Conservation (phyloP, 2,113 vertebrate genomes). For the Xenotilapia flavipinnis region DNA sequence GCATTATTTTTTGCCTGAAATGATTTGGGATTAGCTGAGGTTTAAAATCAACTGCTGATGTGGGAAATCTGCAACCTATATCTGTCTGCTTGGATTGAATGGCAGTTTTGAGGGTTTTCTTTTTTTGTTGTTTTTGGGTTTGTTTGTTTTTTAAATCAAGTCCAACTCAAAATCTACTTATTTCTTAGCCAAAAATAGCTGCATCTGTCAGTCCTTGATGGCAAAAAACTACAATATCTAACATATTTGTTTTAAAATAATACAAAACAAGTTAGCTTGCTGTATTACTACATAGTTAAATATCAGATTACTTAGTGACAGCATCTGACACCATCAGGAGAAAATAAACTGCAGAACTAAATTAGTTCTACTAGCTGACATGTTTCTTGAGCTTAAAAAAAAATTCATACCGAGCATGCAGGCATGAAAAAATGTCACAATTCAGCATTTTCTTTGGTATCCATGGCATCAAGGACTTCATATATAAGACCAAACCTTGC, state of each 20-base stretch:
- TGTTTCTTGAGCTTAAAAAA: not conserved
- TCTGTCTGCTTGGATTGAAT: not conserved
- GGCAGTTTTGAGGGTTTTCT: not conserved
- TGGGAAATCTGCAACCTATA: not conserved
- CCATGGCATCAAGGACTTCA: not conserved
- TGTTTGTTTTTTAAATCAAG: not conserved
- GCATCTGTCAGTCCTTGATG: not conserved
- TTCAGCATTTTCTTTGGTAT: not conserved
- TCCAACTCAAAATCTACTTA: not conserved
- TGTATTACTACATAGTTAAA: not conserved
- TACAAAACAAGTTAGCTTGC: not conserved
- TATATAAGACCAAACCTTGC: not conserved
- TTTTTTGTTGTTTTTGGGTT: not conserved
- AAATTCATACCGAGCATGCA: not conserved
- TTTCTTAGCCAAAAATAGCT: not conserved
- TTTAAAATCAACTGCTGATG: not conserved
- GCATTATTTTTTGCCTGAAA: slow-evolving; percentile 1
- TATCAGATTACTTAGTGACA: not conserved
- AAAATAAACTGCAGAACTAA: not conserved
- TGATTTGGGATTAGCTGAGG: not conserved
- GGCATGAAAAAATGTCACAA: not conserved
- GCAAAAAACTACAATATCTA: not conserved
- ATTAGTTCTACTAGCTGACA: not conserved
- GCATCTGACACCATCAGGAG: not conserved
- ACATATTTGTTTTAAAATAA: not conserved